phyloP scores from a whole-genome alignment of 2,888 invertebrate genomes.

The Pelosia muscerda region DNA sequence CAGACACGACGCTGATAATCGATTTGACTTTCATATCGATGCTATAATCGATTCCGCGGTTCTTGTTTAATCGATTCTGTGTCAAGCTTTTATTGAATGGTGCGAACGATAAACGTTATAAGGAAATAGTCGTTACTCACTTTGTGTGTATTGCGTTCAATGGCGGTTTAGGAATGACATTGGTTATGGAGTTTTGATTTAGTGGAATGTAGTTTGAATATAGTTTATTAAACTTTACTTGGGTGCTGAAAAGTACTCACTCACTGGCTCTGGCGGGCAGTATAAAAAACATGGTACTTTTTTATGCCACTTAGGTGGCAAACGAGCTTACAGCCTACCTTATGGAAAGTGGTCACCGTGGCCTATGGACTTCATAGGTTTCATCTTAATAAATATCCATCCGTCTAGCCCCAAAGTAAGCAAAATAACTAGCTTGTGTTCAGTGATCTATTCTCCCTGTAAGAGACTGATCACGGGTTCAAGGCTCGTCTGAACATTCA shows the following conservation, averaged over 20 bases:
- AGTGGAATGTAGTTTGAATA: background rate
- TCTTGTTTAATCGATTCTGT: slow-evolving; percentile 65
- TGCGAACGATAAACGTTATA: slow-evolving; percentile 21
- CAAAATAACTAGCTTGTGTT: no score
- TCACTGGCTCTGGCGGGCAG: no score
- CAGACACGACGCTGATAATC: slow-evolving; percentile 80
- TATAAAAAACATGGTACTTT: no score
- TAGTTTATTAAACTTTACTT: background rate
- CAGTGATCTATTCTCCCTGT: no score
- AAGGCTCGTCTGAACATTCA: no score
- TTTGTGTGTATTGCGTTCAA: background rate
- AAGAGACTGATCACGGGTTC: no score
- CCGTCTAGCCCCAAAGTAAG: no score
- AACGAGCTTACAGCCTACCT: no score
- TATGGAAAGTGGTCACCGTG: no score
- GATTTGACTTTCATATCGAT: slow-evolving; percentile 72
- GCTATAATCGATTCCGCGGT: slow-evolving; percentile 72
- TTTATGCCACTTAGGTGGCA: no score
- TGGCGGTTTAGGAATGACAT: slow-evolving; percentile 7
- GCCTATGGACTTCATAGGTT: no score
- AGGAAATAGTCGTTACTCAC: slow-evolving; percentile 25
- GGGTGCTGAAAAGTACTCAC: background rate
- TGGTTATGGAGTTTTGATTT: background rate
- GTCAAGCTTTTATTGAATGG: slow-evolving; percentile 48
- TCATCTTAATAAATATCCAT: no score